A percentile compares a stretch with the other conserved stretches of the same genome.
Evolutionary conservation across 2,113 vertebrate genomes (phyloP).

Genomic region (Tapirus terrestris): DNA sequence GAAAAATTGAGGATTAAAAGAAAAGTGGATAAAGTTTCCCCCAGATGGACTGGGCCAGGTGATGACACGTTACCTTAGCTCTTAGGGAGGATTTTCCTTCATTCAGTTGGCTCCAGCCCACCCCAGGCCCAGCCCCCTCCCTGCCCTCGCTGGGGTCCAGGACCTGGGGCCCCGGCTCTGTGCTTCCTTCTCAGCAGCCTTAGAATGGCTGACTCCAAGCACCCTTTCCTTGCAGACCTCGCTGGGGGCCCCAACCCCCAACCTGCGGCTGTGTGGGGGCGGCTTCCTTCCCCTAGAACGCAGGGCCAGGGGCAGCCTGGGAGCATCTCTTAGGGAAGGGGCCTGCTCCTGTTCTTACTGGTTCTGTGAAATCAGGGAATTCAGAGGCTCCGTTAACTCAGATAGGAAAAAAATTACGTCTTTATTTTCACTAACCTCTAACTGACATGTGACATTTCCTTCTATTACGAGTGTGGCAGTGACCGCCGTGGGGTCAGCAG

Average conservation of each 20-base stretch:
- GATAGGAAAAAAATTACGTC: neutral
- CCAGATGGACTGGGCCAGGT: neutral
- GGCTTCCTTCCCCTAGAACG: neutral
- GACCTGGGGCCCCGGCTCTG: fast-evolving
- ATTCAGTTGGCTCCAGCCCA: neutral
- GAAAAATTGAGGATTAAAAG: neutral
- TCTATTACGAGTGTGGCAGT: neutral
- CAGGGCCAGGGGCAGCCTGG: neutral
- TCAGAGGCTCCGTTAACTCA: neutral
- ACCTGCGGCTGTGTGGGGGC: neutral
- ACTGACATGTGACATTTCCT: neutral
- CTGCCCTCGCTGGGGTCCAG: neutral
- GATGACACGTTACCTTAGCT: neutral
- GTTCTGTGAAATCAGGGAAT: neutral
- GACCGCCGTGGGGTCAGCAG: neutral
- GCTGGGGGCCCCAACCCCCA: neutral
- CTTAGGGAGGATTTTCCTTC: neutral
- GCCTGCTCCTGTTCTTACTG: neutral
- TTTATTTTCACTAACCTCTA: neutral
- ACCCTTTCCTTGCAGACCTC: neutral
- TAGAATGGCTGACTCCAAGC: too few species aligned
- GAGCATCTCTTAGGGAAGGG: neutral
- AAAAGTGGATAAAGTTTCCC: neutral
- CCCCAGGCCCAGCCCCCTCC: neutral
- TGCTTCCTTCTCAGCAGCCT: neutral